These are phyloP conservation scores for Rhegmatorhina hoffmannsi DNA, from an alignment of 2,113 vertebrate species.

Conservation along the genomic window DNA sequence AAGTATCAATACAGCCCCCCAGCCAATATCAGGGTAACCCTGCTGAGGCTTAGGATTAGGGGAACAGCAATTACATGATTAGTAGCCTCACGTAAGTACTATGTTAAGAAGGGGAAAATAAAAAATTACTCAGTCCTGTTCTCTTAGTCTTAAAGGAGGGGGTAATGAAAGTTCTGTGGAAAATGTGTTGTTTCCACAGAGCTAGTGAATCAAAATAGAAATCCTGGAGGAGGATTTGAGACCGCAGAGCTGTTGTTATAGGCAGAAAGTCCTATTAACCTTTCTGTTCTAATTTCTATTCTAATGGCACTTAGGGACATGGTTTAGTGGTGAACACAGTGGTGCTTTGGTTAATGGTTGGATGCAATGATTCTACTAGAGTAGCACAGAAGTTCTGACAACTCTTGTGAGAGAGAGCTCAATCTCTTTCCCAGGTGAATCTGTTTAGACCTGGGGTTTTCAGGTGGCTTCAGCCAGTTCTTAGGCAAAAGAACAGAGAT, in stretches of 20 bases:
- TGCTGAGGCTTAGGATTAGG: background rate
- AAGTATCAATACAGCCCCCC: background rate
- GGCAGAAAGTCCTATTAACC: background rate
- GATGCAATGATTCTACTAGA: fast-evolving
- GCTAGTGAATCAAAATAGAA: background rate
- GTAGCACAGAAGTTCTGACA: background rate
- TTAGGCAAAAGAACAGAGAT: background rate
- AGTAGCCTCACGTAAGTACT: background rate
- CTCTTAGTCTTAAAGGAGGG: background rate
- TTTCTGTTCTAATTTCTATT: background rate
- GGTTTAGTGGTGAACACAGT: background rate
- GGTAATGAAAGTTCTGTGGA: background rate
- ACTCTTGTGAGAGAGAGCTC: background rate
- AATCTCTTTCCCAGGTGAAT: background rate
- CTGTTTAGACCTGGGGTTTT: background rate
- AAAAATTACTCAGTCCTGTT: background rate
- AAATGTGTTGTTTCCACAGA: background rate
- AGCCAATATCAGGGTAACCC: background rate
- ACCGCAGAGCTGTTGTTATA: background rate
- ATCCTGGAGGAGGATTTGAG: background rate
- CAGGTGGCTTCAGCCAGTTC: background rate
- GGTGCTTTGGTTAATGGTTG: background rate
- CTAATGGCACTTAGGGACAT: background rate
- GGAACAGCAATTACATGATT: background rate
- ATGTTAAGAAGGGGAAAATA: background rate